Evolutionary conservation across 2,113 vertebrate species (phyloP).

Genomic region (Prietella phreatophila): DNA sequence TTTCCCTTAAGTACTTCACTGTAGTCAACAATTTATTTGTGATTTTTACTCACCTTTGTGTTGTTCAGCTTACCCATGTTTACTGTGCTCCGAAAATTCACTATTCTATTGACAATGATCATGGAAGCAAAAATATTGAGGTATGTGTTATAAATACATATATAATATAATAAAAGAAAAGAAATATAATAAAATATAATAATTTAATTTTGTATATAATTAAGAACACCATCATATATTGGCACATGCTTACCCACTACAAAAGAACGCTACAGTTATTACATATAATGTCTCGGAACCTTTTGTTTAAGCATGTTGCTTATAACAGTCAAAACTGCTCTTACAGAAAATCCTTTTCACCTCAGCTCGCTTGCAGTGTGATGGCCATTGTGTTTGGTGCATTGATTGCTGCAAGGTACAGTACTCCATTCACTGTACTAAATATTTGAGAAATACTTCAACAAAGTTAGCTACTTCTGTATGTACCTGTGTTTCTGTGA

Average conservation of each 20-base stretch:
- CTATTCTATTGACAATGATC: conserved; percentile 87
- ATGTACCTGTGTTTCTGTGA: background rate
- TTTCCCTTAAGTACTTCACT: background rate
- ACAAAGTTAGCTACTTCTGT: background rate
- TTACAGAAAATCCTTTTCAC: conserved; percentile 80
- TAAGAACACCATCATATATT: background rate
- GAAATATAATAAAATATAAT: too few relatives aligned
- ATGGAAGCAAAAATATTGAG: conserved; percentile 83
- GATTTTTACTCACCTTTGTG: conserved; percentile 18
- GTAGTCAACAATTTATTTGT: background rate
- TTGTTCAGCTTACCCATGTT: conserved; percentile 90
- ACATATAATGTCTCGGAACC: background rate
- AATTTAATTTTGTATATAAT: background rate
- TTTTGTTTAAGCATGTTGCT: background rate
- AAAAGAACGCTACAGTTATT: background rate
- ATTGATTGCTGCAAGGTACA: conserved; percentile 85
- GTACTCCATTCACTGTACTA: background rate
- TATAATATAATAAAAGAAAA: too few relatives aligned
- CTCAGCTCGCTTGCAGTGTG: conserved; percentile 75
- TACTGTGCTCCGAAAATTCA: conserved; percentile 91
- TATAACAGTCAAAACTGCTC: conserved; percentile 16
- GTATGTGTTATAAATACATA: conserved; percentile 64
- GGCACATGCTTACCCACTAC: background rate
- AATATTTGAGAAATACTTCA: background rate
- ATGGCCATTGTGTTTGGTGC: conserved; percentile 82